Base-by-base conservation (phyloP, 1,140 invertebrate species). In the Chymomyza costata region DNA sequence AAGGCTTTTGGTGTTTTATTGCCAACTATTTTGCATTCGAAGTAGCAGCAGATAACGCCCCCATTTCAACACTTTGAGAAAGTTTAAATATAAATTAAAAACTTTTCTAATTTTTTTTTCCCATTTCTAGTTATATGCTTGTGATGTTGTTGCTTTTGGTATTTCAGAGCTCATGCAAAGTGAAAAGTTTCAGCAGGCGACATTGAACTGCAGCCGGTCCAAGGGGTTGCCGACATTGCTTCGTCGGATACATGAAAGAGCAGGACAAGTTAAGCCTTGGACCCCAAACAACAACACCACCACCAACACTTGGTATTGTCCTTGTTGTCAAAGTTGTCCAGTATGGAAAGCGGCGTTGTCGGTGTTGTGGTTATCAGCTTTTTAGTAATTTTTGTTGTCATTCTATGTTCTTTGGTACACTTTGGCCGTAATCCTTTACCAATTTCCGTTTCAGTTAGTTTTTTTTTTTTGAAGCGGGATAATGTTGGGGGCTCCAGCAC, bases 21-120 rank as follows among this genome's bases (percentile, higher is more conserved):
- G n/a, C n/a, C n/a, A 70, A 78, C 70, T 76, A 76, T 76, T 76
- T 76, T 67, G 71, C 61, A 76, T 74, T 53, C 69, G 51, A 43
- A 62, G 44, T 39, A 46, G 52, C 60, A 40, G 51, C 31, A 73
- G 68, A 73, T 73, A 73, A 73, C 68, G 53, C 60, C 65, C 59
- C 51, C 53, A 65, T 74, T 74, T 76, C 71, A 76, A 65, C 71
- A 78, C 71, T 76, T 76, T 76, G 57, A 71, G 47, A 78, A 76
- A 76, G 71, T 76, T 76, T 78, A 76, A 76, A 76, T 76, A 76
- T 76, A 76, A 76, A 76, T 76, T 76, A 71, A 76, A 76, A 76
- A 76, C 50, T 76, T 76, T 76, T 71, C 66, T 46, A 53, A 64
- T 70, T 71, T 76, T 78, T 76, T 62, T 49, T 59, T 32, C 30